Evolutionary conservation across 2,888 invertebrate species (phyloP).

Genomic region (Sylvicola cinctus): DNA sequence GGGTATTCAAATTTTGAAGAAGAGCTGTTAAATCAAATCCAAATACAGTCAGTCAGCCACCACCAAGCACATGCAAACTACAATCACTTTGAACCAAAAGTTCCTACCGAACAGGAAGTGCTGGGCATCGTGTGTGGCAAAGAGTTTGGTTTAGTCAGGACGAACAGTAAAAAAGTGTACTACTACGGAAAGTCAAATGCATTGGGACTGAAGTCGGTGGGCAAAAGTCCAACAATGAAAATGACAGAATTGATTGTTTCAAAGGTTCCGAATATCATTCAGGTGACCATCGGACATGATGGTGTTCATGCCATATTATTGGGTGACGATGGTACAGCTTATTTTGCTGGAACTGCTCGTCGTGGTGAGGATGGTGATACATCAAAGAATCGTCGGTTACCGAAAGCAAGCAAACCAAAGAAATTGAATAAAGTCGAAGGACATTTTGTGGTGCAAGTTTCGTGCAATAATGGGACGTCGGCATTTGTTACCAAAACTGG

Average conservation of each 20-base stretch:
- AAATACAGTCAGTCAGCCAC: conserved; percentile 18
- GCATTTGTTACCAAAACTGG: conserved; percentile 84
- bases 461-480: conserved; percentile 88
- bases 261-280: conserved; percentile 49
- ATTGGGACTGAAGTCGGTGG: conserved; percentile 54
- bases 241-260: conserved; percentile 36
- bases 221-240: conserved; percentile 22
- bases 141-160: conserved; percentile 72
- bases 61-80: conserved; percentile 29
- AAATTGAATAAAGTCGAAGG: conserved; percentile 80
- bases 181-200: conserved; percentile 75
- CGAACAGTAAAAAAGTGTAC: conserved; percentile 68
- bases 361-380: conserved; percentile 88
- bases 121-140: conserved; percentile 63
- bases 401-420: conserved; percentile 81
- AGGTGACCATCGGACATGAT: conserved; percentile 83
- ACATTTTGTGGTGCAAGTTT: conserved; percentile 58
- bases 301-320: conserved; percentile 78
- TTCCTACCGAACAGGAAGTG: conserved; percentile 58
- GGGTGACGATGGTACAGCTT: conserved; percentile 81
- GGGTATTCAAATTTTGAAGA: conserved; percentile 53
- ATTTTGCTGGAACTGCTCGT: conserved; percentile 61
- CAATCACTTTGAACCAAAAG: conserved; percentile 33
- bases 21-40: conserved; percentile 29
- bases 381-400: conserved; percentile 56